Base-by-base conservation (phyloP, 37 sponge, comb jelly and placozoan species). In the Halichondria panicea region DNA sequence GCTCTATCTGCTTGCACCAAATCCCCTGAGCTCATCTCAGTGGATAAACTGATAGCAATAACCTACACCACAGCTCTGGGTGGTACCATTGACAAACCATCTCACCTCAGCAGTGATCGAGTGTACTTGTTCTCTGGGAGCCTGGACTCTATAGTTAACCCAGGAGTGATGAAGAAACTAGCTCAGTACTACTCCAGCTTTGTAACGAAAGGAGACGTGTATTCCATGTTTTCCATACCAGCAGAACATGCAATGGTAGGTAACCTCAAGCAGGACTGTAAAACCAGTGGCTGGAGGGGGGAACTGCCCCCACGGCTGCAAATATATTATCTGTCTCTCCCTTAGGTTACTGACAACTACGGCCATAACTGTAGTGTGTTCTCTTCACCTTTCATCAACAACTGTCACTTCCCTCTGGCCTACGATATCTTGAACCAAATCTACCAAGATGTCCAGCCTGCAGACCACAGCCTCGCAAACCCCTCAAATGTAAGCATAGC, bases 71-170 rank as follows among this genome's bases (percentile, higher is more conserved):
- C 81, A 19, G 86, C 78, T 35, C 34, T 19, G 0, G 74, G 75
- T 8, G 69, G 63, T 2, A 77, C 77, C 33, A 88, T 93, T 57
- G 89, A 88, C 33, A 0, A 37, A 18, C 69, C 86, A 22, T 28
- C 48, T 13, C 13, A 85, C 70, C 31, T 93, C 44, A 45, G n/a
- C 18, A 39, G 61, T 38, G 72, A 76, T 60, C 55, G 35, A 28
- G 83, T 93, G 30, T 88, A 76, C 50, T 63, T 88, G 28, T 80
- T 85, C 33, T 88, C 94, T 27, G 94, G 94, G 19, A 67, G 79
- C 34, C 32, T 31, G 11, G 94, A 93, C 53, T 55, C 78, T 31
- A 74, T 93, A 0, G 82, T 93, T 11, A 43, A 48, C 3, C 90
- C 71, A 77, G 94, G 87, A 19, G 92, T 91, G 0, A 50, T 81